These are phyloP conservation scores for Carassius gibelio DNA, from an alignment of 2,113 vertebrate genomes.

Conservation along the genomic window DNA sequence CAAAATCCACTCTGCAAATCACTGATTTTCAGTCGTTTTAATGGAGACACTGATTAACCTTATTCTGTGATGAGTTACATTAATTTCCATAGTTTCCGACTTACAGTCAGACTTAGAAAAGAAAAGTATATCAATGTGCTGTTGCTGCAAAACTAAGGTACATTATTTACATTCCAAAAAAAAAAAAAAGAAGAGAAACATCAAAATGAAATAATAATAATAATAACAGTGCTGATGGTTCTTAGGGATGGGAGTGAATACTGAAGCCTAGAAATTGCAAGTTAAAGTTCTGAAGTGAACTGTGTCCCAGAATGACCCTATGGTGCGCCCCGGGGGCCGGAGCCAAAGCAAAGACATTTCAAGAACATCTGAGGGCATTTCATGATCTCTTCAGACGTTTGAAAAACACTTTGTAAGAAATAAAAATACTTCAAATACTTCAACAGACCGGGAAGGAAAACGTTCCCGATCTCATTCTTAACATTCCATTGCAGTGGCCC, in stretches of 20 bases:
- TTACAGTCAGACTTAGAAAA: conserved; percentile 64
- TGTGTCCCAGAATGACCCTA: conserved; percentile 50
- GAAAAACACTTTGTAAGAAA: conserved; percentile 41
- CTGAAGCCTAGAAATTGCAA: conserved; percentile 51
- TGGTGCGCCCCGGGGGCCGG: conserved; percentile 16
- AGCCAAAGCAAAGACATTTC: conserved; percentile 47
- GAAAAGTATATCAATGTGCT: conserved; percentile 59
- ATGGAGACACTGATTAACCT: conserved; percentile 67
- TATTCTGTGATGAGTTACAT: conserved; percentile 66
- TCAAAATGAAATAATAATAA: conserved; percentile 30
- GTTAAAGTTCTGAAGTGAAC: conserved; percentile 24
- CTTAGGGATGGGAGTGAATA: conserved; percentile 55
- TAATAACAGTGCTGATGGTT: conserved; percentile 57
- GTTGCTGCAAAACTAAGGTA: conserved; percentile 65
- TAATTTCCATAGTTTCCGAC: conserved; percentile 61
- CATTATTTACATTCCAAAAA: conserved; percentile 68
- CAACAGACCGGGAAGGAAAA: conserved; percentile 51
- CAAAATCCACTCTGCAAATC: conserved; percentile 25
- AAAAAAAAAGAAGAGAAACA: conserved; percentile 28
- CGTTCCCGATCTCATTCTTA: conserved; percentile 41
- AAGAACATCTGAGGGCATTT: conserved; percentile 46
- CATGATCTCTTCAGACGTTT: conserved; percentile 10
- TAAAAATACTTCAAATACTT: conserved; percentile 49
- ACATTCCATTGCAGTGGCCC: conserved; percentile 39
- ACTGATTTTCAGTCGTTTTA: conserved; percentile 62